Conservation (phyloP, 1,140 invertebrate genomes). For the Dendrolimus punctatus region DNA sequence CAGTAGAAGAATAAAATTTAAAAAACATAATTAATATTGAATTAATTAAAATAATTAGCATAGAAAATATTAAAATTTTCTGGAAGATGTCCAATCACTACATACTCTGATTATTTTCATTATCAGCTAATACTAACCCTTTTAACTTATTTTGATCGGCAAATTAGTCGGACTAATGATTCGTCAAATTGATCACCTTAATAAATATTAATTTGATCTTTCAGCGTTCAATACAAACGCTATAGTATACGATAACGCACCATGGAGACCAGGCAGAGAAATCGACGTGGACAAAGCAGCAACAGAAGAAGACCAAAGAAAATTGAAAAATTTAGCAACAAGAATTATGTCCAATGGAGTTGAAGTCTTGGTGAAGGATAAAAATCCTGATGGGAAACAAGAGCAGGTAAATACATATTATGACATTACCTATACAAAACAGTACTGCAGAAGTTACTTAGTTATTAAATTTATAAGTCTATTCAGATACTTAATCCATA, state of each 20-base stretch:
- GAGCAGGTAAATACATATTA: slow-evolving; percentile 46
- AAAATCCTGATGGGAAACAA: slow-evolving; percentile 52
- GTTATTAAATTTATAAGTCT: too few relatives aligned
- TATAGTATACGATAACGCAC: slow-evolving; percentile 58
- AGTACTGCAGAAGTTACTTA: too few relatives aligned
- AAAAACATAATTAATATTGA: too few relatives aligned
- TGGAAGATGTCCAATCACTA: background rate
- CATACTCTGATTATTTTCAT: background rate
- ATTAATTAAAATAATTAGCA: too few relatives aligned
- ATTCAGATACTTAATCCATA: too few relatives aligned
- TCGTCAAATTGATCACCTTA: background rate
- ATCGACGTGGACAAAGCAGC: slow-evolving; percentile 46
- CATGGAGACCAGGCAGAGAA: slow-evolving; percentile 62
- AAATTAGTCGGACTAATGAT: background rate
- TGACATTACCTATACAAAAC: too few relatives aligned
- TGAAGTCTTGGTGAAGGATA: slow-evolving; percentile 87
- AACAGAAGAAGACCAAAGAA: slow-evolving; percentile 76
- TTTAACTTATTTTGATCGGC: background rate
- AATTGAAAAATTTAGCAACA: slow-evolving; percentile 84
- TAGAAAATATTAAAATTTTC: background rate
- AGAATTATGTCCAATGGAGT: slow-evolving; percentile 94
- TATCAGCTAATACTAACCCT: too few relatives aligned
- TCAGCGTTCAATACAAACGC: slow-evolving; percentile 60
- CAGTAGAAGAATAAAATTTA: too few relatives aligned
- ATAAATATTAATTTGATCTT: slow-evolving; percentile 18